phyloP scores from a whole-genome alignment of 2,888 invertebrate species.

The Chouioia cunea region DNA sequence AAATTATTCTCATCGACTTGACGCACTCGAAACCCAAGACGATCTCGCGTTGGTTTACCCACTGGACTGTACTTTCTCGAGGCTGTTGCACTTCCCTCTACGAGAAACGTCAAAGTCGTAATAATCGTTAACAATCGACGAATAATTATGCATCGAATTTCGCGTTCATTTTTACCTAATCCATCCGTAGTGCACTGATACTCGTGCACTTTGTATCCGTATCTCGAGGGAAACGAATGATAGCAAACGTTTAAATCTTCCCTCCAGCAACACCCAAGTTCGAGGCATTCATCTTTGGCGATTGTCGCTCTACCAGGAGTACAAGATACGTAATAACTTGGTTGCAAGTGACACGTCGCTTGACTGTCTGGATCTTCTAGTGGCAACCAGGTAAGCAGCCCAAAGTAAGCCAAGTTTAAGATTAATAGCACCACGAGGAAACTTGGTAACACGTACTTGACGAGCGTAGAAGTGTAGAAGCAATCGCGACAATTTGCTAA shows the following conservation, averaged over 20 bases:
- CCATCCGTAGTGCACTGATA: not conserved
- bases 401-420: constrained; percentile 45
- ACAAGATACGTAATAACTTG: constrained; percentile 53
- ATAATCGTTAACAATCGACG: too few species aligned
- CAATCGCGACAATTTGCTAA: not conserved
- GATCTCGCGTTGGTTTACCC: constrained; percentile 17
- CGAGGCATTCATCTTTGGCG: constrained; percentile 65
- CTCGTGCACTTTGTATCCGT: constrained; percentile 68
- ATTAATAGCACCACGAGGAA: constrained; percentile 46
- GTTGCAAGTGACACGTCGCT: constrained; percentile 51
- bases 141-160: too few species aligned
- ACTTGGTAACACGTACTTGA: constrained; percentile 50
- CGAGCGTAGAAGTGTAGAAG: constrained; percentile 45
- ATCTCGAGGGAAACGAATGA: constrained; percentile 71
- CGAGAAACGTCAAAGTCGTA: not conserved
- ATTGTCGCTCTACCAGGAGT: constrained; percentile 56
- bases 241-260: constrained; percentile 68
- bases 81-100: constrained; percentile 28
- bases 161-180: constrained; percentile 34
- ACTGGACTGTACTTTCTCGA: constrained; percentile 19
- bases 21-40: constrained; percentile 16
- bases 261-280: constrained; percentile 71
- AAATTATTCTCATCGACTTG: constrained; percentile 17
- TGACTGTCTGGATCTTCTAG: constrained; percentile 26
- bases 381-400: constrained; percentile 42